Evolutionary conservation across 2,113 vertebrate species (phyloP), one percentile per base, ranked within the genome.

Genomic region (Oncorhynchus nerka): DNA sequence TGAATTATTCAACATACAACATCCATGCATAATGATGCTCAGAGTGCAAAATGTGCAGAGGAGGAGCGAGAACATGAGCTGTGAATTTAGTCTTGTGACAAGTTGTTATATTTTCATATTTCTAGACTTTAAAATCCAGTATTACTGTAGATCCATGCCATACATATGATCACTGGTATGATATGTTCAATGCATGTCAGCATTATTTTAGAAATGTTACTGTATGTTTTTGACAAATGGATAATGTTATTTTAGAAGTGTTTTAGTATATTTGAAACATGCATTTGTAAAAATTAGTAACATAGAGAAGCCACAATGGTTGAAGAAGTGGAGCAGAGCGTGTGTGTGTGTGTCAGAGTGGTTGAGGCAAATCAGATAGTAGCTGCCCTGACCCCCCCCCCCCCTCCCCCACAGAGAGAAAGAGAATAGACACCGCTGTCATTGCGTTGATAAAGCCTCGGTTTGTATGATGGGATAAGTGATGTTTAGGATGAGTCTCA

Each of bases 1-100:
- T 78, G 74, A 82, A 81, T 87, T 81, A 87, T 88, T 90, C 49
- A 84, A 84, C 81, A 82, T 83, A 81, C 82, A 89, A 80, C 86
- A 84, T 81, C 84, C 81, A 84, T 84, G 87, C 88, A 83, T 34
- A 30, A 34, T 68, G 74, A 84, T 87, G 80, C 80, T 80, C 82
- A 80, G 76, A 84, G 81, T 78, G 76, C 81, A 83, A 75, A 75
- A 83, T 1, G 32, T 84, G 73, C 75, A 49, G 64, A 72, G 61
- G 64, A 72, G 61, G 48, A 71, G 78, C 68, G 69, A 64, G 61
- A 68, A 34, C 26, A 68, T 32, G 66, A 76, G 20, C 19, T 81
- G 67, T 75, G 65, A 71, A 72, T 68, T 65, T 68, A 77, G 74
- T 48, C 69, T 75, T 26, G 78, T 64, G 76, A 80, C 45, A 34